These are phyloP conservation scores for Melanotaenia trifasciata DNA, from an alignment of 2,797 vertebrate species.

Conservation along the genomic window DNA sequence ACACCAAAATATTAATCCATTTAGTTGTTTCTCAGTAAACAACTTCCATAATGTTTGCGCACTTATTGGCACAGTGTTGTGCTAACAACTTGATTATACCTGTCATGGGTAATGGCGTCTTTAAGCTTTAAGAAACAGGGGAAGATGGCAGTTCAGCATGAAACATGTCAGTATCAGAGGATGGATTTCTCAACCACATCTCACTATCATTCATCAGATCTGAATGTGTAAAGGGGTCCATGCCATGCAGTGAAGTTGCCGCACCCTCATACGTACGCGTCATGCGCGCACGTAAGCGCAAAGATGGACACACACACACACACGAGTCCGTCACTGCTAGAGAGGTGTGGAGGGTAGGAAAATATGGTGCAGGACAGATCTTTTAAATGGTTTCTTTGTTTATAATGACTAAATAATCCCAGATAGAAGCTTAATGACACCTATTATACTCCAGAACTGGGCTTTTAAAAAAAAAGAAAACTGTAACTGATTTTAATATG, in stretches of 20 bases:
- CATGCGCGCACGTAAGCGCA: slow-evolving; percentile 51
- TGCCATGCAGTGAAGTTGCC: slow-evolving; percentile 79
- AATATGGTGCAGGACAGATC: slow-evolving; percentile 25
- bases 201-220: slow-evolving; percentile 44
- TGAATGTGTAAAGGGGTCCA: slow-evolving; percentile 53
- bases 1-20: slow-evolving; percentile 1
- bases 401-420: slow-evolving; percentile 16
- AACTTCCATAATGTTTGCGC: slow-evolving; percentile 30
- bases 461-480: not conserved
- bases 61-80: not conserved
- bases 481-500: not conserved
- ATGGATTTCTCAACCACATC: not conserved
- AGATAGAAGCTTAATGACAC: not conserved
- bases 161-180: not conserved
- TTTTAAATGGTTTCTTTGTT: slow-evolving; percentile 39
- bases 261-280: slow-evolving; percentile 75
- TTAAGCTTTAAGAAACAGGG: not conserved
- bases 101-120: slow-evolving; percentile 10
- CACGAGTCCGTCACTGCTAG: slow-evolving; percentile 27
- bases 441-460: not conserved
- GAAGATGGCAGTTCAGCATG: not conserved
- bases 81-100: slow-evolving; percentile 27
- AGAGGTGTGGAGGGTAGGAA: slow-evolving; percentile 19
- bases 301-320: slow-evolving; percentile 10
- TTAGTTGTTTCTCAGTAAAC: slow-evolving; percentile 31